A percentile compares a stretch with the other conserved stretches of the same genome.
Evolutionary conservation across 1,140 invertebrate species (phyloP).

Genomic region (Mamestra configurata): DNA sequence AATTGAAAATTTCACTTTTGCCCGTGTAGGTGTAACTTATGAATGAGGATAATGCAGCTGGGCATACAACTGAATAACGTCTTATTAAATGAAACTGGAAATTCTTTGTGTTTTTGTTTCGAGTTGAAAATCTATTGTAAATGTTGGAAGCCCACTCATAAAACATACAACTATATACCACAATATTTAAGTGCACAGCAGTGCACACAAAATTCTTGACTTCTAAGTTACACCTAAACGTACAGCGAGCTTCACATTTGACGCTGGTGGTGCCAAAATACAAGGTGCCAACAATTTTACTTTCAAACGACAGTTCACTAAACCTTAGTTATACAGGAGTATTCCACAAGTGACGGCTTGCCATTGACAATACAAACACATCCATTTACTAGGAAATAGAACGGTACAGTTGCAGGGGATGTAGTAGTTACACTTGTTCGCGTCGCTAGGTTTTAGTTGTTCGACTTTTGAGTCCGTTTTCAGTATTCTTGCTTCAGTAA

Average conservation of each 20-base stretch:
- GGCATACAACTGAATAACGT: too few species aligned
- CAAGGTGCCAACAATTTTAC: conserved; percentile 70
- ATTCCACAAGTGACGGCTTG: conserved; percentile 15
- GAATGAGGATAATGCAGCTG: background rate
- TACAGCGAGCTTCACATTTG: conserved; percentile 44
- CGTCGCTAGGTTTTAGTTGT: background rate
- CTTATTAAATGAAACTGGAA: too few species aligned
- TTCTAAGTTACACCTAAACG: conserved; percentile 1
- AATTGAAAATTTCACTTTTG: background rate
- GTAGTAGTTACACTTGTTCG: background rate
- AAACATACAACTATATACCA: too few species aligned
- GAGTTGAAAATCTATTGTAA: too few species aligned
- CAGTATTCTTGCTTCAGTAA: background rate
- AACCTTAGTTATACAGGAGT: conserved; percentile 20
- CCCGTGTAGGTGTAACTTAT: background rate
- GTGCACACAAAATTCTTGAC: background rate
- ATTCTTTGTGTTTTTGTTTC: too few species aligned
- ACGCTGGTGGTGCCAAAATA: conserved; percentile 74
- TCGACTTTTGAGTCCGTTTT: background rate
- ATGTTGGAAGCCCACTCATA: too few species aligned
- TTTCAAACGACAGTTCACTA: conserved; percentile 43
- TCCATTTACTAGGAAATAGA: conserved; percentile 6
- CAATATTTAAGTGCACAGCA: background rate
- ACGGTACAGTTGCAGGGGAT: background rate
- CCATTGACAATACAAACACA: conserved; percentile 17